Conservation (phyloP, 2,113 vertebrate genomes). For the Pterocles gutturalis region DNA sequence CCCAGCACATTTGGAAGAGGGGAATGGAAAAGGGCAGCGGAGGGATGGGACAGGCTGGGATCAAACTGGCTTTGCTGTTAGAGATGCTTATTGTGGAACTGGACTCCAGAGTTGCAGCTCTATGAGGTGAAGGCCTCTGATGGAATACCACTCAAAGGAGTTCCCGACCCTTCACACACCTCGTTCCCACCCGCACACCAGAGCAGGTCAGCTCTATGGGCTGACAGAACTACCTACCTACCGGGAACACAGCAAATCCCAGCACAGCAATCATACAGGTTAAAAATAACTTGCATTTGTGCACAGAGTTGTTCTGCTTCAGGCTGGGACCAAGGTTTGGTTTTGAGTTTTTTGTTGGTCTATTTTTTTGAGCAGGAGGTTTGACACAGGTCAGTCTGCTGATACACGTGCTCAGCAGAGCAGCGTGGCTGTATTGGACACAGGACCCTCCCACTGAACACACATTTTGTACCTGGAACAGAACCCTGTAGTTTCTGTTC, state of each 20-base stretch:
- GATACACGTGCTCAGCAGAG: background rate
- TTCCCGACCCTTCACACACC: background rate
- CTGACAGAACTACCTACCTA: background rate
- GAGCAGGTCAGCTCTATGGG: background rate
- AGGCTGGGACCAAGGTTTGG: background rate
- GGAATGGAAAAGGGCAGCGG: background rate
- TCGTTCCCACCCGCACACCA: fast-evolving
- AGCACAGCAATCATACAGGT: background rate
- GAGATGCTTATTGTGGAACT: background rate
- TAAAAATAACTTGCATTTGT: background rate
- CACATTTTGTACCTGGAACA: background rate
- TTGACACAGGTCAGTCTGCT: background rate
- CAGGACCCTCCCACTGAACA: background rate
- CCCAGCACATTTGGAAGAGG: background rate
- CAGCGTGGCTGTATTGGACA: background rate
- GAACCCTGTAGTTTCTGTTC: background rate
- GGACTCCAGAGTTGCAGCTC: background rate
- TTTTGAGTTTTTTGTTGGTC: background rate
- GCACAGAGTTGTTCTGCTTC: background rate
- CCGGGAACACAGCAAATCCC: background rate
- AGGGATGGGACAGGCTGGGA: background rate
- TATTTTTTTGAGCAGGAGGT: background rate
- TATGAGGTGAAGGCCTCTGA: fast-evolving
- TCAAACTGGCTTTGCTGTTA: background rate
- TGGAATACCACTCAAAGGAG: background rate